These are phyloP conservation scores for Mastigias papua DNA, from an alignment of 30 jellyfish, hydroid and myxozoan species.

Conservation along the genomic window DNA sequence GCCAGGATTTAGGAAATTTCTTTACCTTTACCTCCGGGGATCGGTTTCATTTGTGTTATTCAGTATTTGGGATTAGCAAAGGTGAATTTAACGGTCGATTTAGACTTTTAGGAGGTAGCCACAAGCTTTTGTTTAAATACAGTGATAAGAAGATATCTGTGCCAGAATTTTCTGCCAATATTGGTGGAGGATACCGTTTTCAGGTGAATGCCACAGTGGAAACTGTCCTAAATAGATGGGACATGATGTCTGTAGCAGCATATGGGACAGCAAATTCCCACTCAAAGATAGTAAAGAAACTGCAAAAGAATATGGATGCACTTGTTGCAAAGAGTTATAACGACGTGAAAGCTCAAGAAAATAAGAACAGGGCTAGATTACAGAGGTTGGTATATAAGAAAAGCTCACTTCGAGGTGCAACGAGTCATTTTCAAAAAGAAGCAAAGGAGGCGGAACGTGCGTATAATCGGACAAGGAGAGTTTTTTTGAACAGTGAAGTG, in stretches of 20 bases:
- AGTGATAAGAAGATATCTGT: slow-evolving; percentile 20
- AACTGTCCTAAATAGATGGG: slow-evolving; percentile 71
- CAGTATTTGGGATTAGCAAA: slow-evolving; percentile 74
- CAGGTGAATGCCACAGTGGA: slow-evolving; percentile 71
- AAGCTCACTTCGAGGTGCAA: slow-evolving; percentile 31
- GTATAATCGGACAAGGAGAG: slow-evolving; percentile 5
- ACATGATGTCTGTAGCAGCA: slow-evolving; percentile 51
- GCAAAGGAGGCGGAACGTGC: slow-evolving; percentile 17
- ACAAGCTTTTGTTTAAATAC: slow-evolving; percentile 22
- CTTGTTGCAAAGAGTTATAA: slow-evolving; percentile 21
- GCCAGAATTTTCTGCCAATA: slow-evolving; percentile 8
- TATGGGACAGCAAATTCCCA: slow-evolving; percentile 63
- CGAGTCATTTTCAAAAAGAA: slow-evolving; percentile 22
- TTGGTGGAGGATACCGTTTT: slow-evolving; percentile 76
- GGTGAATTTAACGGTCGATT: slow-evolving; percentile 63
- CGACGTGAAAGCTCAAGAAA: slow-evolving; percentile 18
- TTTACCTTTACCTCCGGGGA: slow-evolving; percentile 64
- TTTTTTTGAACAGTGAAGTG: background rate
- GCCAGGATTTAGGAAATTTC: slow-evolving; percentile 61
- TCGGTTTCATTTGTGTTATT: slow-evolving; percentile 58
- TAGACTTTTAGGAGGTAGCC: slow-evolving; percentile 49
- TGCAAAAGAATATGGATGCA: slow-evolving; percentile 70
- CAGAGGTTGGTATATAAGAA: slow-evolving; percentile 20
- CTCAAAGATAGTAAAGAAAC: slow-evolving; percentile 38
- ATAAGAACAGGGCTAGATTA: slow-evolving; percentile 16